Evolutionary conservation across 2,797 vertebrate species (phyloP).

Genomic region (Calcarius lapponicus): DNA sequence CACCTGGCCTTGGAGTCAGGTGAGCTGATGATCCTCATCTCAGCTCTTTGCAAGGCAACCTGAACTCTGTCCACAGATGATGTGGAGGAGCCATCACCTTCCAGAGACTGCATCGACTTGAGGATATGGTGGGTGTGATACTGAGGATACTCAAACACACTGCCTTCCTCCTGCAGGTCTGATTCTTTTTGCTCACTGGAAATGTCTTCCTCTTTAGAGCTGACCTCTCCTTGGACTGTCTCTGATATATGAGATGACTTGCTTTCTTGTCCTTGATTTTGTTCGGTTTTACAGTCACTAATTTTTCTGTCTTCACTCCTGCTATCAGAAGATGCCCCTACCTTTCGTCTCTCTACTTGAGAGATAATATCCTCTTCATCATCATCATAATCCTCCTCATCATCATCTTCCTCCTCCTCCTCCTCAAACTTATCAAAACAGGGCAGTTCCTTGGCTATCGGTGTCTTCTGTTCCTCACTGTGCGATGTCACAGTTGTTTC

Average conservation of each 20-base stretch:
- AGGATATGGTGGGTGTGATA: slow-evolving; percentile 84
- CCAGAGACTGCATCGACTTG: slow-evolving; percentile 64
- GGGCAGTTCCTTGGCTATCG: slow-evolving; percentile 73
- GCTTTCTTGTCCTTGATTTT: slow-evolving; percentile 17
- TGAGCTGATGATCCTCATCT: slow-evolving; percentile 62
- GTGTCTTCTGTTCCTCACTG: slow-evolving; percentile 82
- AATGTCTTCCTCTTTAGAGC: background rate
- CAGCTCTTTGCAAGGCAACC: slow-evolving; percentile 71
- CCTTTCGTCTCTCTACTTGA: slow-evolving; percentile 23
- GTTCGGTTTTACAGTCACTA: background rate
- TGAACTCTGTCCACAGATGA: slow-evolving; percentile 69
- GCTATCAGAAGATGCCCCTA: slow-evolving; percentile 8
- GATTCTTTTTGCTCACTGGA: slow-evolving; percentile 4
- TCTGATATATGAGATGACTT: background rate
- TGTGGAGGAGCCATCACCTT: slow-evolving; percentile 12
- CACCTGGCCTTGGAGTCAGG: slow-evolving; percentile 70
- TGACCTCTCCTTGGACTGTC: background rate
- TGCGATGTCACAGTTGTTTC: slow-evolving; percentile 92
- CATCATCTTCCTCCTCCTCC: slow-evolving; percentile 74
- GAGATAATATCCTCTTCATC: slow-evolving; percentile 71
- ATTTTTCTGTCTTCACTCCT: slow-evolving; percentile 1
- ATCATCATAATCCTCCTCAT: slow-evolving; percentile 35
- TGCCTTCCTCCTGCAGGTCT: slow-evolving; percentile 45
- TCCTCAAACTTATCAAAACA: slow-evolving; percentile 75
- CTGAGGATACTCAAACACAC: slow-evolving; percentile 72